Base-by-base conservation (phyloP, 2,888 invertebrate genomes). In the Deroplatys truncata region DNA sequence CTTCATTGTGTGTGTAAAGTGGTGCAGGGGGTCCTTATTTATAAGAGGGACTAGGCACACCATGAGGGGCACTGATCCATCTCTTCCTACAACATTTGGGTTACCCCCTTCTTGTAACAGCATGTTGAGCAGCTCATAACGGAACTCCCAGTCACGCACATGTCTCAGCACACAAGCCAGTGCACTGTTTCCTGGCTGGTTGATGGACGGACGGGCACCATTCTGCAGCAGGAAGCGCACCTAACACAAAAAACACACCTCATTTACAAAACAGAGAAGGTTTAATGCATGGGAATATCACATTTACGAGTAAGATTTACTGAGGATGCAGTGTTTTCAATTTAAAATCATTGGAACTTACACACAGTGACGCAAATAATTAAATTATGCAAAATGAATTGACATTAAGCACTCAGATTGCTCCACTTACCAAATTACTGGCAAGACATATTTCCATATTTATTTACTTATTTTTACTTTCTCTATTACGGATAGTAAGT, bases 1-100 rank as follows among this genome's bases (percentile, higher is more conserved):
- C 94, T 96, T 96, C 96, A 96, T 96, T 91, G 95, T 96, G 93
- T 96, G 96, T 8, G 96, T 96, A 92, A 96, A 96, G 92, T 96
- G 95, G 92, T 96, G 96, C 86, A 96, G 93, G 86, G 96, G 96
- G 93, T 96, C 96, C 92, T 96, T 96, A 92, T 97, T 96, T 90
- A 97, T 96, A 72, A 97, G 93, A 85, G 96, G 96, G 89, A 97
- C 96, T 89, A 97, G 93, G 92, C 97, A 95, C 49, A 97, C 96
- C 95, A 97, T 96, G 89, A 97, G 95, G 20, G 97, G 96, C 88
- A 96, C 96, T 83, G 96, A 96, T 29, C 96, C 96, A 93, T 96
- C 96, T 31, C 96, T 93, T 9, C 96, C 96, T 29, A 96, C 96
- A 92, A 96, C 95, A 92, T 96, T 96, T 29, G 96, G 96, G 93